A percentile compares a stretch with the other conserved stretches of the same genome.
Evolutionary conservation across 1,140 invertebrate species (phyloP).

Genomic region (Panonychus citri): DNA sequence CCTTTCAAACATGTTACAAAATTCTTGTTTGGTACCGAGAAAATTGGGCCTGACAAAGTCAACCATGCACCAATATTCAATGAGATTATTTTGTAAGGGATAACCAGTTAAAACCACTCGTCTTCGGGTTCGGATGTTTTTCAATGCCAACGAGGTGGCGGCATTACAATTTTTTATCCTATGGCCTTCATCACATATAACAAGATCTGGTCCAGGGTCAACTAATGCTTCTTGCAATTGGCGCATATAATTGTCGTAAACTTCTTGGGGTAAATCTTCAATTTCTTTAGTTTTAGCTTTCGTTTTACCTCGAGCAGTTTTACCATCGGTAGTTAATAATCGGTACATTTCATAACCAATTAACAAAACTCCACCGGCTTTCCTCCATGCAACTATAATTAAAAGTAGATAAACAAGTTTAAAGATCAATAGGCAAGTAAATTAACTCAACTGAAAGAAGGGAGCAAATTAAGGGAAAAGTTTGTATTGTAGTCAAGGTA

Average conservation of each 20-base stretch:
- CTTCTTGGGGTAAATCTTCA: constrained; percentile 5
- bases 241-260: constrained; percentile 20
- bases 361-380: constrained; percentile 66
- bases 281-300: neutral
- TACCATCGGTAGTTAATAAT: constrained; percentile 9
- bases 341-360: constrained; percentile 93
- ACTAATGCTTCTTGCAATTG: constrained; percentile 66
- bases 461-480: too few species aligned
- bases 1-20: constrained; percentile 55
- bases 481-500: too few species aligned
- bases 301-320: constrained; percentile 3
- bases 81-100: constrained; percentile 82
- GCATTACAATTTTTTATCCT: constrained; percentile 88
- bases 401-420: neutral
- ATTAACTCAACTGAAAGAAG: too few species aligned
- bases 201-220: constrained; percentile 72
- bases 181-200: constrained; percentile 88
- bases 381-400: constrained; percentile 46
- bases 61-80: constrained; percentile 91
- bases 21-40: constrained; percentile 71
- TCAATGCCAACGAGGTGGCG: constrained; percentile 69
- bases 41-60: constrained; percentile 78
- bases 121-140: constrained; percentile 58
- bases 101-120: constrained; percentile 79
- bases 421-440: neutral